Evolutionary conservation across 2,888 invertebrate genomes (phyloP), one percentile per base, ranked within the genome.

Genomic region (Alloplasta piceator): DNA sequence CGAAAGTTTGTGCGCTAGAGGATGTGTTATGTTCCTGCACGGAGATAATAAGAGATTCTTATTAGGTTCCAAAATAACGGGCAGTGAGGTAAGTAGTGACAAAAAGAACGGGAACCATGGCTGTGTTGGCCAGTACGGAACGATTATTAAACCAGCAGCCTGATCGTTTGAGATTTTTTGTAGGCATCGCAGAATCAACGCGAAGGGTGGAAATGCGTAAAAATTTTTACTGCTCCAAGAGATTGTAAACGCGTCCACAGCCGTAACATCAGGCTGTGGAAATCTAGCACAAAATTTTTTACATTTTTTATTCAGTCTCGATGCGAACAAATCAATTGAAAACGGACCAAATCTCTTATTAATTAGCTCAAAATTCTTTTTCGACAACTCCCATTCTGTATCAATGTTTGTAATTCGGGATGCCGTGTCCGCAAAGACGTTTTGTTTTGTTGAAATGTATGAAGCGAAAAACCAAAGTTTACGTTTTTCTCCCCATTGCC

Each of bases 11-110:
- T 60, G 14, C 52, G 70, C 14, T 56, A 74, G 38, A 9, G 85
- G 86, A 61, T 88, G 87, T 3, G 36, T 26, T 10, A 60, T 66
- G 6, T 36, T 16, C 63, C 87, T 86, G 74, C 71, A 68, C 82
- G 83, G 74, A 60, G 84, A 85, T 36, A 83, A 58, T 38, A 84
- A 71, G 50, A 86, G 79, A n/a, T 43, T 41, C 38, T 68, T 61
- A 76, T 55, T 55, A 10, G 76, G 68, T 14, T 41, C 16, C 9
- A 87, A 83, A 72, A 82, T 63, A 36, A 87, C 50, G 26, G 81
- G 80, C 58, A 68, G 58, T n/a, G 48, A 46, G 46, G 7, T 70
- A 26, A 70, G 76, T 55, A 77, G 36, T 9, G 67, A 52, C 6
- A 55, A 38, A n/a, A 52, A 67, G 5, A 67, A 52, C 5, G 67